These are phyloP conservation scores for Peromyscus attwateri DNA, from an alignment of 2,797 vertebrate species.

Conservation along the genomic window DNA sequence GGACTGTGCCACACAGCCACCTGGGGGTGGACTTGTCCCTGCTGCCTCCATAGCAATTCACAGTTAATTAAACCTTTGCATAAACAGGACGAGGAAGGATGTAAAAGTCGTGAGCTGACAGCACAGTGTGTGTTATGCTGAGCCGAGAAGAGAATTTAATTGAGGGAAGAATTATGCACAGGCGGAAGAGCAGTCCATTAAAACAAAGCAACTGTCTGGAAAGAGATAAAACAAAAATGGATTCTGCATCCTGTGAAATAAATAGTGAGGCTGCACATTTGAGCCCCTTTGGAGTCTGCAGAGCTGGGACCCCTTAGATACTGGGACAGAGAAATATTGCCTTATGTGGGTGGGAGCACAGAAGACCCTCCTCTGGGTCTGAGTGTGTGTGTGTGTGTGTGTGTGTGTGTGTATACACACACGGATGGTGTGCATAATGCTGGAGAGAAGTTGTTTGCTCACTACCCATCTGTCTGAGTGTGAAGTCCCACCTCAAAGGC, in stretches of 20 bases:
- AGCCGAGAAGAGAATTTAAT: conserved; percentile 90
- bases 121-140: conserved; percentile 87
- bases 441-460: neutral
- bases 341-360: neutral
- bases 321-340: neutral
- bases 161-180: conserved; percentile 91
- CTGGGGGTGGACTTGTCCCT: conserved; percentile 66
- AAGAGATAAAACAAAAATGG: conserved; percentile 88
- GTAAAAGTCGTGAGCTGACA: conserved; percentile 91
- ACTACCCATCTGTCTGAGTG: neutral
- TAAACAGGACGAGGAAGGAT: conserved; percentile 90
- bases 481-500: neutral
- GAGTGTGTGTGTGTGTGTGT: neutral
- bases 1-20: conserved; percentile 70
- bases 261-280: conserved; percentile 64
- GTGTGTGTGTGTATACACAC: neutral
- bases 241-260: conserved; percentile 84
- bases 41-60: conserved; percentile 87
- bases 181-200: conserved; percentile 89
- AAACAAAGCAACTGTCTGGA: conserved; percentile 89
- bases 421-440: neutral
- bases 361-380: neutral
- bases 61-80: conserved; percentile 91
- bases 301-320: neutral
- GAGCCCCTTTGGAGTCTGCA: neutral